phyloP scores from a whole-genome alignment of 1,140 invertebrate species.

The Amphibalanus amphitrite region DNA sequence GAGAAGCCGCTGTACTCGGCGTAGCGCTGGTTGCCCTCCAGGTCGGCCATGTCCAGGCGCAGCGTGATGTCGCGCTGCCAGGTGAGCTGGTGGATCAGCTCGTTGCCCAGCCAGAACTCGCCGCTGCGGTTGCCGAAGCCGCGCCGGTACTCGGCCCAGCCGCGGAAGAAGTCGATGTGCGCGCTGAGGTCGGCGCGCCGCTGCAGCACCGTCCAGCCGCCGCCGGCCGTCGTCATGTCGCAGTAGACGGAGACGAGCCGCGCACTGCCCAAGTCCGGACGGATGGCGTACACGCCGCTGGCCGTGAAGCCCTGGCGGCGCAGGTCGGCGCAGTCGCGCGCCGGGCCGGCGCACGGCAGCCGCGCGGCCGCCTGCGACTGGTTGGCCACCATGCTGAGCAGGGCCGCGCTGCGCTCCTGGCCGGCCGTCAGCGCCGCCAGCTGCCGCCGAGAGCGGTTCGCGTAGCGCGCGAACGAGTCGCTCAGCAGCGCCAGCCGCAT shows the following conservation, averaged over 20 bases:
- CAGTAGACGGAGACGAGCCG: constrained; percentile 21
- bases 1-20: constrained; percentile 19
- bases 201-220: constrained; percentile 25
- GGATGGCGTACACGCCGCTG: constrained; percentile 14
- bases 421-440: too few species aligned
- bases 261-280: constrained; percentile 5
- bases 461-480: background rate
- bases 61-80: constrained; percentile 14
- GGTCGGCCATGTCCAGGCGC: constrained; percentile 19
- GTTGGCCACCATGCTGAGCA: too few species aligned
- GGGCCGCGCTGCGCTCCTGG: too few species aligned
- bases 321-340: background rate
- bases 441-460: too few species aligned
- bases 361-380: background rate
- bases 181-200: constrained; percentile 15
- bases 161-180: constrained; percentile 20
- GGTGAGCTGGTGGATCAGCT: constrained; percentile 21
- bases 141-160: constrained; percentile 32
- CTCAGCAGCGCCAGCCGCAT: background rate
- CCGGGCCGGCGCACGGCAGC: background rate
- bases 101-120: too few species aligned
- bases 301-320: constrained; percentile 8
- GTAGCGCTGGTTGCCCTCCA: constrained; percentile 15
- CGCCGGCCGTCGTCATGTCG: constrained; percentile 18
- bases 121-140: constrained; percentile 31